Conservation (phyloP, 2,888 invertebrate genomes). For the Bombylius discolor region DNA sequence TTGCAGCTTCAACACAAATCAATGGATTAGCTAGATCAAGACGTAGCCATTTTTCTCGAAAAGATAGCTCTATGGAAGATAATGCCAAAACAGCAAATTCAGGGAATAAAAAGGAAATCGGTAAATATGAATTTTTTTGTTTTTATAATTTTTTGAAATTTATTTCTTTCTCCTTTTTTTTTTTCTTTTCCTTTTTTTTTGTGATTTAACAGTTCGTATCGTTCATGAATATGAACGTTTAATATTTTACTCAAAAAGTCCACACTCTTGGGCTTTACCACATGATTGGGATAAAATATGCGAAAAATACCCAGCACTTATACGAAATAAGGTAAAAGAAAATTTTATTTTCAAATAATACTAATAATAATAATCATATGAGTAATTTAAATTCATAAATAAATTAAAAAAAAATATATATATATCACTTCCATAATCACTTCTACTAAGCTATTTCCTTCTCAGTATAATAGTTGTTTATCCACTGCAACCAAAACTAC, state of each 20-base stretch:
- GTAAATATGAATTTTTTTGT: background rate
- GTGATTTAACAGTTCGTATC: constrained; percentile 25
- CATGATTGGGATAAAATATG: constrained; percentile 31
- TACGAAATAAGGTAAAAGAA: constrained; percentile 36
- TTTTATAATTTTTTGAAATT: background rate
- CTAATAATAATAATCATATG: constrained; percentile 14
- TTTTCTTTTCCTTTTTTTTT: too few relatives aligned
- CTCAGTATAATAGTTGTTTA: too few relatives aligned
- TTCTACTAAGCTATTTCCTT: too few relatives aligned
- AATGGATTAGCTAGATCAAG: constrained; percentile 35
- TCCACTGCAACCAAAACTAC: too few relatives aligned
- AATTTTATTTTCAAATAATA: too few relatives aligned
- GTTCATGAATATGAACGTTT: constrained; percentile 33
- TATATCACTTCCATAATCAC: too few relatives aligned
- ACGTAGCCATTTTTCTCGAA: constrained; percentile 36
- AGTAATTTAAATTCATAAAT: background rate
- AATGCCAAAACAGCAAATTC: constrained; percentile 14
- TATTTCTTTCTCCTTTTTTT: background rate
- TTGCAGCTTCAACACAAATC: constrained; percentile 8
- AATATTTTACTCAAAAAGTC: constrained; percentile 33
- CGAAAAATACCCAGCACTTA: constrained; percentile 30
- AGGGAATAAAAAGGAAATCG: constrained; percentile 9
- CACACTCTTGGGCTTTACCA: constrained; percentile 34
- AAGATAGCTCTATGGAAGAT: constrained; percentile 33
- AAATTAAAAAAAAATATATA: too few relatives aligned